Evolutionary conservation across 1,140 invertebrate species (phyloP).

Genomic region (Acromyrmex heyeri): DNA sequence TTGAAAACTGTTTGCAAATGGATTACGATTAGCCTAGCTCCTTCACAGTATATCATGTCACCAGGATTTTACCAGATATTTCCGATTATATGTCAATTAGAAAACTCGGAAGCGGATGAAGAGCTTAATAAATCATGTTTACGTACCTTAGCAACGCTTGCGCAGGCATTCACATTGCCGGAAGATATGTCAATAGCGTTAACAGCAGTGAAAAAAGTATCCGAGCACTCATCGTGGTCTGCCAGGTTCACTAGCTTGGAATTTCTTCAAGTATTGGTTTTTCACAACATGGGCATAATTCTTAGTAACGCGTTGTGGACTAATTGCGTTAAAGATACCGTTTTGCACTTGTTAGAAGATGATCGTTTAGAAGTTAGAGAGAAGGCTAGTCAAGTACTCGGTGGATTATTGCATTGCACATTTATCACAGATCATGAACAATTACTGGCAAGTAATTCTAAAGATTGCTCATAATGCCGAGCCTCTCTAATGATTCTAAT

Average conservation of each 20-base stretch:
- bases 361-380: slow-evolving; percentile 92
- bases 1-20: slow-evolving; percentile 85
- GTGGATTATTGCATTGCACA: slow-evolving; percentile 95
- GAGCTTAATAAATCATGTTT: slow-evolving; percentile 91
- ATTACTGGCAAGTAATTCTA: slow-evolving; percentile 86
- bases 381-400: slow-evolving; percentile 93
- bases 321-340: slow-evolving; percentile 88
- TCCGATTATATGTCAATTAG: slow-evolving; percentile 90
- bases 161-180: slow-evolving; percentile 87
- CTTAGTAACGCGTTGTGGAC: slow-evolving; percentile 88
- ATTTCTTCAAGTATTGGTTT: slow-evolving; percentile 93
- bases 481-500: background rate
- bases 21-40: slow-evolving; percentile 86
- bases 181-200: slow-evolving; percentile 87
- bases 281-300: slow-evolving; percentile 93
- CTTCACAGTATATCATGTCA: slow-evolving; percentile 85
- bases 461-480: background rate
- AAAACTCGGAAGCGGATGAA: slow-evolving; percentile 93
- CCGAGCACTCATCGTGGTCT: slow-evolving; percentile 91
- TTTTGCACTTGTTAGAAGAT: slow-evolving; percentile 90
- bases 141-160: slow-evolving; percentile 89
- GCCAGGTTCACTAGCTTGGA: slow-evolving; percentile 90
- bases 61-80: slow-evolving; percentile 89
- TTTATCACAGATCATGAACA: slow-evolving; percentile 89
- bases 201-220: slow-evolving; percentile 85